Percentiles rank a stretch among this genome's conserved stretches.
Conservation (phyloP, 2,113 vertebrate genomes). For the Lophotis ruficrista region DNA sequence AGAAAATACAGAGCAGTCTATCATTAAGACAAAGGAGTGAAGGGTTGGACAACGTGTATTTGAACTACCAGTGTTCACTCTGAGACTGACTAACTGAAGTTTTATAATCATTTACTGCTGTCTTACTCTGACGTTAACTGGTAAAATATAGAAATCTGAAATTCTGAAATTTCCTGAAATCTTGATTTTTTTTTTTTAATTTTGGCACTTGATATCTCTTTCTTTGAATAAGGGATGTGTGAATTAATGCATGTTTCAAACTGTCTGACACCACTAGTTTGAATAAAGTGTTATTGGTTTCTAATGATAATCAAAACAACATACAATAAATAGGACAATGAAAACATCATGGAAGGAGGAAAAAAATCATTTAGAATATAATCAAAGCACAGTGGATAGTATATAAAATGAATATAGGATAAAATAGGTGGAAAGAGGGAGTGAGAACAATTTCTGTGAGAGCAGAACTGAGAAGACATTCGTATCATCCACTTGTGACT, state of each 20-base stretch:
- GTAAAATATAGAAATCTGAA: not conserved
- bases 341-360: not conserved
- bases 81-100: not conserved
- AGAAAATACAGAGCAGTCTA: not conserved
- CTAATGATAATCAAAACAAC: not conserved
- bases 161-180: not conserved
- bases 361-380: not conserved
- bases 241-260: constrained; percentile 9
- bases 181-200: not conserved
- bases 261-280: not conserved
- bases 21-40: not conserved
- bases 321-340: not conserved
- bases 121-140: not conserved
- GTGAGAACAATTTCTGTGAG: not conserved
- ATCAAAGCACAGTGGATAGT: not conserved
- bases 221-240: not conserved
- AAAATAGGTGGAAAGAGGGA: not conserved
- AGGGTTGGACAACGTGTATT: not conserved
- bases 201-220: not conserved
- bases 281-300: not conserved
- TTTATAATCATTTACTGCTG: not conserved
- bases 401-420: not conserved
- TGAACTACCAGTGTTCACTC: not conserved
- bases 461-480: not conserved
- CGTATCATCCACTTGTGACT: not conserved